Evolutionary conservation across 2,113 vertebrate species (phyloP), one percentile per base, ranked within the genome.

Genomic region (Cepphus grylle): DNA sequence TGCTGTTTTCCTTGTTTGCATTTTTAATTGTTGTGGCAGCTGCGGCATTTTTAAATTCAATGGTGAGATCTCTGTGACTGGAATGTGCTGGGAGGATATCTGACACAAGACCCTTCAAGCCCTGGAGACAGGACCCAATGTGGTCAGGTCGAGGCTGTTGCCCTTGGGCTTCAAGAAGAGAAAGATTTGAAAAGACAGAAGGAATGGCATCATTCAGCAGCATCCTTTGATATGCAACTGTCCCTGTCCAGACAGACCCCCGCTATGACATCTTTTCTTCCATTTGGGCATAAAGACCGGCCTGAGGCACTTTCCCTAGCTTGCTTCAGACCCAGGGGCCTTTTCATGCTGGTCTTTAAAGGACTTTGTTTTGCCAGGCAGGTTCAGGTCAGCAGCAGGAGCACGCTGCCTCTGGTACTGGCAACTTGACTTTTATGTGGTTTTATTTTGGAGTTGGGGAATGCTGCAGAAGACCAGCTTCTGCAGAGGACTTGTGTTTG

Each of bases 21-120:
- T 53, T 78, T 90, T 70, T 15, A 81, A 62, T 95, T 78, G 73
- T 79, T 72, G 67, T 77, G 76, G 79, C 96, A 96, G 95, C 86
- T 86, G 82, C 2, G 27, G 67, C 19, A 25, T 43, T 93, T 88
- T 72, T 5, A 40, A 73, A 71, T 62, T 69, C 43, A 6, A 1
- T 40, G 62, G 76, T 61, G 79, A 82, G 71, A 77, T 86, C 43
- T 52, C 4, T 62, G 56, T 86, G 91, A 7, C 29, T 50, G 88
- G 71, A 52, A 29, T 0, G 8, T 65, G 56, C 70, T 72, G 82
- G 50, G 30, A 82, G 34, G 38, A 30, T 42, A 30, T 32, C 50
- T 56, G 79, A 70, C n/a, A 50, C 30, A 25, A 65, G 38, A 10
- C 7, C 4, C 26, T 43, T 59, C 73, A 21, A 49, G 56, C 18